phyloP scores from a whole-genome alignment of 2,888 invertebrate genomes.

The Lasiommata megera region DNA sequence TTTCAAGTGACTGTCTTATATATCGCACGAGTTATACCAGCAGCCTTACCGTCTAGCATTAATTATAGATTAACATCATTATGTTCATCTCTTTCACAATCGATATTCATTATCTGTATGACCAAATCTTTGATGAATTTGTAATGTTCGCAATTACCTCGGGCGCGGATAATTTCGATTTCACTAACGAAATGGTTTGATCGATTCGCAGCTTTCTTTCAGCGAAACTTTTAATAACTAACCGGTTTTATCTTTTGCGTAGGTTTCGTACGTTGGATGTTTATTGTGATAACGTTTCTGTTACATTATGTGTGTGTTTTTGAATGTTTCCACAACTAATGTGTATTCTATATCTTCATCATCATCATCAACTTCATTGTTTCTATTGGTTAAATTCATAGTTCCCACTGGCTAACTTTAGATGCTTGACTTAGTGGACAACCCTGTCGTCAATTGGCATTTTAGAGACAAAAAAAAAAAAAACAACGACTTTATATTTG shows the following conservation, averaged over 20 bases:
- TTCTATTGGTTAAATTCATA: too few relatives aligned
- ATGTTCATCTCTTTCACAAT: conserved; percentile 1
- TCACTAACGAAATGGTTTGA: conserved; percentile 43
- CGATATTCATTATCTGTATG: conserved; percentile 2
- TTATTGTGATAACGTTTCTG: conserved; percentile 11
- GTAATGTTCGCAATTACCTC: conserved; percentile 26
- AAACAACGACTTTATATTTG: too few relatives aligned
- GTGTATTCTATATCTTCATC: too few relatives aligned
- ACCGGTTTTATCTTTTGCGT: conserved; percentile 27
- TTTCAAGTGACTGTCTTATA: too few relatives aligned
- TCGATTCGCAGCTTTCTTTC: conserved; percentile 44
- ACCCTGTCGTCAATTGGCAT: too few relatives aligned
- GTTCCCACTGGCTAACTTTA: too few relatives aligned
- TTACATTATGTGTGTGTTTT: background rate
- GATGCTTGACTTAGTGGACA: too few relatives aligned
- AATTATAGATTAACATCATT: background rate
- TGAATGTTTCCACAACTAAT: too few relatives aligned
- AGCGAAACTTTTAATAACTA: conserved; percentile 34
- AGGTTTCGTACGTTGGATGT: background rate
- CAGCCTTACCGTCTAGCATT: background rate
- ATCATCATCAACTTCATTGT: too few relatives aligned
- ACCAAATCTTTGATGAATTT: conserved; percentile 12
- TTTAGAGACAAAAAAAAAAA: too few relatives aligned
- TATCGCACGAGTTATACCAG: too few relatives aligned
- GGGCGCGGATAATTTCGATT: conserved; percentile 46